These are phyloP conservation scores for Enteromius unitaeniatus DNA, from an alignment of 2,797 vertebrate species.

Conservation along the genomic window DNA sequence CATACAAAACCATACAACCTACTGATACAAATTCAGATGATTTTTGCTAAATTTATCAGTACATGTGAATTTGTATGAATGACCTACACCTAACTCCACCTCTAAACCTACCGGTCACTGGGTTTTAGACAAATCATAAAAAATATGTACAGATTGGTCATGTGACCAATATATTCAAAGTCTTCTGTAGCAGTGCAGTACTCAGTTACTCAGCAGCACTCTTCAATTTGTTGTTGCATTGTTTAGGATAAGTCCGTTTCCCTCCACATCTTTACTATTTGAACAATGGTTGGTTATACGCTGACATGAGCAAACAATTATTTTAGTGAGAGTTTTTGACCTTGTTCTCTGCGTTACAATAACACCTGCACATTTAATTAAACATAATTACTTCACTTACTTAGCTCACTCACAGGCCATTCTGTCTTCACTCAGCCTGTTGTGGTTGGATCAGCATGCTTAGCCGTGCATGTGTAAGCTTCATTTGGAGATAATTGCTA, in stretches of 20 bases:
- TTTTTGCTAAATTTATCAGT: too few relatives aligned
- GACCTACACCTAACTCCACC: too few relatives aligned
- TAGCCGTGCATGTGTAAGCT: constrained; percentile 66
- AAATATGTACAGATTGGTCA: too few relatives aligned
- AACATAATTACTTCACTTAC: constrained; percentile 78
- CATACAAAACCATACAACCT: too few relatives aligned
- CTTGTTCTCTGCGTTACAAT: constrained; percentile 67
- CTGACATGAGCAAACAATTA: constrained; percentile 60
- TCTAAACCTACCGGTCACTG: too few relatives aligned
- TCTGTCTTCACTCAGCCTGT: constrained; percentile 71
- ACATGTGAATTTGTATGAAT: too few relatives aligned
- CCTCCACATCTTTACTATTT: constrained; percentile 53
- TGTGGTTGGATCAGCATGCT: constrained; percentile 74
- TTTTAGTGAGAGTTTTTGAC: constrained; percentile 68
- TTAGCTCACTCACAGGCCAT: constrained; percentile 74
- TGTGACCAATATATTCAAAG: not conserved
- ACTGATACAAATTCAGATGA: too few relatives aligned
- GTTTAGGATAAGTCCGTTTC: constrained; percentile 5
- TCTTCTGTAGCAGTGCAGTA: not conserved
- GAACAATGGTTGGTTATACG: constrained; percentile 41
- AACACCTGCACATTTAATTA: constrained; percentile 77
- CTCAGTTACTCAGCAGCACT: not conserved
- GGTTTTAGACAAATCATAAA: too few relatives aligned
- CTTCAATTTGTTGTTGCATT: constrained; percentile 57
- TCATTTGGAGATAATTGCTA: constrained; percentile 74